Evolutionary conservation across 2,888 invertebrate genomes (phyloP), one percentile per base, ranked within the genome.

Genomic region (Apeira syringaria): DNA sequence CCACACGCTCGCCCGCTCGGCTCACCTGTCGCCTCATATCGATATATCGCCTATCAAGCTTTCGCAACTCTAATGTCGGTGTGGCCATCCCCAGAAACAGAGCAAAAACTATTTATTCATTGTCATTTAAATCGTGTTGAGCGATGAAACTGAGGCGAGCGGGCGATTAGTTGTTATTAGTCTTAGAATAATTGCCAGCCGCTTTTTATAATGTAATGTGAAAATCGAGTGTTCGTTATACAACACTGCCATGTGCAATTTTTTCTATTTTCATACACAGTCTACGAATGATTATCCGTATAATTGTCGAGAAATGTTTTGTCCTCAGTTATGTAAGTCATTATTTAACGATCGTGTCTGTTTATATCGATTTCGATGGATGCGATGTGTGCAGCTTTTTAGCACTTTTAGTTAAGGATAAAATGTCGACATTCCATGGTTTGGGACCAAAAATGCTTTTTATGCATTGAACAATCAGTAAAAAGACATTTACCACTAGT

Each of bases 231-330:
- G 82, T 84, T 82, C 75, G 83, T 82, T 84, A 78, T 74, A 82
- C 70, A 76, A 80, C 85, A 88, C 87, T 86, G 88, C 87, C 88
- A 85, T 78, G 87, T 85, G 86, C 88, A 87, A 87, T 84, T 81
- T 75, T 74, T 71, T n/a, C 20, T 33, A 56, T 53, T 61, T 64
- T 61, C 62, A 64, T 74, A 78, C 78, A 80, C 80, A 75, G 68
- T 70, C 69, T 73, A 76, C 34, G 44, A 24, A 75, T 73, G 80
- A 71, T 74, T 73, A 66, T 68, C 71, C 68, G 65, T 73, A 59
- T 68, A 66, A 56, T 50, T 65, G 69, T 76, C 72, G 68, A 72
- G 66, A 68, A 71, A 70, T 74, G 74, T 80, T 67, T 74, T 34
- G 74, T 79, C 76, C 69, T 74, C 70, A 68, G 65, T 38, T 33